Percentiles rank a stretch among this genome's conserved stretches.
Conservation (phyloP, 1,140 invertebrate species). For the Megathymus violae region DNA sequence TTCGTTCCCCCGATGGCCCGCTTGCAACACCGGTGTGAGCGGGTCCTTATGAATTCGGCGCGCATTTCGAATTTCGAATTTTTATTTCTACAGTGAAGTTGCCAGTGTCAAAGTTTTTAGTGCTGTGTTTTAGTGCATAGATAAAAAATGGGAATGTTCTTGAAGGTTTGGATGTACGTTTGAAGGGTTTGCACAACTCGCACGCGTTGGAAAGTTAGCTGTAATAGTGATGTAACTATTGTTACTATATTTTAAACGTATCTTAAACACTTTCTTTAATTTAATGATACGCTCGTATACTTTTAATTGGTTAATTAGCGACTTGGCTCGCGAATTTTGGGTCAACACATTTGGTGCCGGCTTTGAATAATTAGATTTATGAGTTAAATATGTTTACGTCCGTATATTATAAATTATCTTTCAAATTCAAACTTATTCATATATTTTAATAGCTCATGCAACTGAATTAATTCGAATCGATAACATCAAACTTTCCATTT, state of each 20-base stretch:
- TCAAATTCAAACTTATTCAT: not conserved
- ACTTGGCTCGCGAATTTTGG: constrained; percentile 22
- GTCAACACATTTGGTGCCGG: constrained; percentile 10
- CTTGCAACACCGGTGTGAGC: constrained; percentile 80
- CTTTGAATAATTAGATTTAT: constrained; percentile 24
- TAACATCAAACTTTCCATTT: not conserved
- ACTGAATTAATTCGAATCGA: too few relatives aligned
- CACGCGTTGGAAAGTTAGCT: constrained; percentile 25
- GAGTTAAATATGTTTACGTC: constrained; percentile 7
- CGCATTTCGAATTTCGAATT: constrained; percentile 61
- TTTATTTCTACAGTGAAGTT: constrained; percentile 53
- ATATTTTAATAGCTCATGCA: not conserved
- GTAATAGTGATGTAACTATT: constrained; percentile 44
- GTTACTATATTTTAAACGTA: constrained; percentile 32
- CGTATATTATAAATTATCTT: not conserved
- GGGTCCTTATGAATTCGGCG: constrained; percentile 74
- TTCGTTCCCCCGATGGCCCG: constrained; percentile 76
- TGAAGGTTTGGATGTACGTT: constrained; percentile 37
- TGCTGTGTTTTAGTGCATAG: constrained; percentile 50
- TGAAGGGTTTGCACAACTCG: constrained; percentile 50
- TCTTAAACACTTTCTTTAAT: constrained; percentile 28
- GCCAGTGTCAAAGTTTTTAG: constrained; percentile 54
- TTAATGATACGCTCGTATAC: constrained; percentile 19
- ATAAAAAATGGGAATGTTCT: constrained; percentile 41
- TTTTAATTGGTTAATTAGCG: constrained; percentile 33